Conservation (phyloP, 2,888 invertebrate species). For the Cataglyphis cursor region DNA sequence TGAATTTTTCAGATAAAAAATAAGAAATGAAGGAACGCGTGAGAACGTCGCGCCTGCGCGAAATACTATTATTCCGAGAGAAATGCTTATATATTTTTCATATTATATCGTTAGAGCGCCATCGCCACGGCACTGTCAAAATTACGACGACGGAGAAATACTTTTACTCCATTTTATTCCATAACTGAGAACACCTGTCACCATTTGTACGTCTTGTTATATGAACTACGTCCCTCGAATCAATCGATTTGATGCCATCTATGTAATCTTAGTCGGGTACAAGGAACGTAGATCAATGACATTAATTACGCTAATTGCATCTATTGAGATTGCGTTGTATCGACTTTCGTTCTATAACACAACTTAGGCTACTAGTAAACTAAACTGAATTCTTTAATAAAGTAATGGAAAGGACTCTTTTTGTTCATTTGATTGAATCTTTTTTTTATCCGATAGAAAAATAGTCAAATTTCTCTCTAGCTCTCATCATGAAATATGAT, state of each 20-base stretch:
- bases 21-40: conserved; percentile 1
- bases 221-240: conserved; percentile 28
- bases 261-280: conserved; percentile 16
- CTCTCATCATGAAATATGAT: conserved; percentile 25
- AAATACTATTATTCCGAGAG: conserved; percentile 25
- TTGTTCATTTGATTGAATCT: background rate
- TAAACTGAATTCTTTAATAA: background rate
- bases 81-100: conserved; percentile 73
- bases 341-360: background rate
- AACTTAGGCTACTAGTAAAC: too few species aligned
- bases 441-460: background rate
- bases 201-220: conserved; percentile 52
- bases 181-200: conserved; percentile 50
- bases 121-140: background rate
- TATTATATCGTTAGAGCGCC: conserved; percentile 60
- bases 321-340: background rate
- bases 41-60: background rate
- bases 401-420: background rate
- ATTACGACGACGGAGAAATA: conserved; percentile 19
- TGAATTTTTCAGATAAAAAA: conserved; percentile 30
- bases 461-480: background rate
- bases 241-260: conserved; percentile 24
- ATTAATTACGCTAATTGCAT: conserved; percentile 45
- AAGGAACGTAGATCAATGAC: conserved; percentile 24
- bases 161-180: conserved; percentile 19